Conservation (phyloP, 2,113 vertebrate genomes). For the Vidua chalybeata region DNA sequence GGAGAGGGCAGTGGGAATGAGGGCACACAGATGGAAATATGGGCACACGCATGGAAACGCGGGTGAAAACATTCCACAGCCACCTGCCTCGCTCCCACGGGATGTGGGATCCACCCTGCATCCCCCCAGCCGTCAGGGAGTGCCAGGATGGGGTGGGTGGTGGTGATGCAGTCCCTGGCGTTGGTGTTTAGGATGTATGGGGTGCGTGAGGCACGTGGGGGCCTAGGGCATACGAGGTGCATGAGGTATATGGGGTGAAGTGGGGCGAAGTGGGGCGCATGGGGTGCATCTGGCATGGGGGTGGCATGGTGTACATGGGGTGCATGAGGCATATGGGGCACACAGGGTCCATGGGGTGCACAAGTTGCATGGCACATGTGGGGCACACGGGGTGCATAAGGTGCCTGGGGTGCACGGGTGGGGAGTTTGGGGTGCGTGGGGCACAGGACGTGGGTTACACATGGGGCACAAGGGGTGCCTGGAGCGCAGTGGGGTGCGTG, state of each 20-base stretch:
- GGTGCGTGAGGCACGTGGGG: too few relatives aligned
- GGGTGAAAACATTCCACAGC: background rate
- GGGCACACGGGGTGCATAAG: background rate
- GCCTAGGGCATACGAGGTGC: too few relatives aligned
- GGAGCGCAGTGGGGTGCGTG: background rate
- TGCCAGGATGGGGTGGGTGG: background rate
- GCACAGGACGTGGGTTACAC: background rate
- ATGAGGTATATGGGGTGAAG: background rate
- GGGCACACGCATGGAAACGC: background rate
- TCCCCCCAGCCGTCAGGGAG: background rate
- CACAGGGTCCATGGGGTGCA: background rate
- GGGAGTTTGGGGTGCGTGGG: background rate
- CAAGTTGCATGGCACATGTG: too few relatives aligned
- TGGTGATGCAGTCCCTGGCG: background rate
- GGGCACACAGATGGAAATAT: background rate
- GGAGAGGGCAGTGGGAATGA: background rate
- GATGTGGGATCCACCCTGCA: background rate
- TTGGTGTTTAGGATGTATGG: background rate
- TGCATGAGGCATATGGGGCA: background rate
- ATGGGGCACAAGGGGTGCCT: too few relatives aligned
- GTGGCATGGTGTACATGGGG: background rate
- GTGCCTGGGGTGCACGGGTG: background rate
- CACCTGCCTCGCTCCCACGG: fast-evolving
- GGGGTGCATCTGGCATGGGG: background rate
- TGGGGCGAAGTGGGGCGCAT: background rate